phyloP scores from a whole-genome alignment of 2,797 vertebrate species.

The Paratrypauchen microcephalus region DNA sequence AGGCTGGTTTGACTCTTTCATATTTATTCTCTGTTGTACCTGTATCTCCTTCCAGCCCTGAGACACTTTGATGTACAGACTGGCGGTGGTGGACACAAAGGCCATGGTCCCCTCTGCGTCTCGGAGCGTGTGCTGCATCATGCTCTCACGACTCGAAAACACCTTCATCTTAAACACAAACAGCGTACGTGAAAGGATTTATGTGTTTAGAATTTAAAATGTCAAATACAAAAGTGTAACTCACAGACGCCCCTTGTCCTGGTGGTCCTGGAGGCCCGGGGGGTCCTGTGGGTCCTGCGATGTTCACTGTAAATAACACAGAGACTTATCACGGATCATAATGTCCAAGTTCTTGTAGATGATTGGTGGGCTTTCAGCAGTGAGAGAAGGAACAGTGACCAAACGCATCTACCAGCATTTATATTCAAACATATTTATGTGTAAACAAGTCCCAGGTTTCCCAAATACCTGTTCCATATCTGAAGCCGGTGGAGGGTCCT shows the following conservation, averaged over 20 bases:
- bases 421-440: too few relatives aligned
- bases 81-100: slow-evolving; percentile 80
- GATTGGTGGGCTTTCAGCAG: neutral
- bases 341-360: neutral
- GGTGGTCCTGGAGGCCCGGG: slow-evolving; percentile 82
- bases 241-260: slow-evolving; percentile 70
- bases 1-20: neutral
- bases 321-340: neutral
- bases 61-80: slow-evolving; percentile 87
- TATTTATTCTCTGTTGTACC: slow-evolving; percentile 55
- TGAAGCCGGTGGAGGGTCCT: slow-evolving; percentile 69
- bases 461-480: slow-evolving; percentile 79
- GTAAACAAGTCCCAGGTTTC: too few relatives aligned
- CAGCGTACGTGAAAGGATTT: too few relatives aligned
- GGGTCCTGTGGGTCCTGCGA: slow-evolving; percentile 84
- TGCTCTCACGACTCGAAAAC: slow-evolving; percentile 77
- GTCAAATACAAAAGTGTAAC: slow-evolving; percentile 12
- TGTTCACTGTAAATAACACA: slow-evolving; percentile 60
- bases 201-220: too few relatives aligned
- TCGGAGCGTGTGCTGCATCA: slow-evolving; percentile 82
- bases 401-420: too few relatives aligned
- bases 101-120: slow-evolving; percentile 84
- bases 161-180: slow-evolving; percentile 60
- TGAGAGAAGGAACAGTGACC: too few relatives aligned
- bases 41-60: slow-evolving; percentile 94